phyloP scores from a whole-genome alignment of 2,113 vertebrate species.

The Eptesicus fuscus region DNA sequence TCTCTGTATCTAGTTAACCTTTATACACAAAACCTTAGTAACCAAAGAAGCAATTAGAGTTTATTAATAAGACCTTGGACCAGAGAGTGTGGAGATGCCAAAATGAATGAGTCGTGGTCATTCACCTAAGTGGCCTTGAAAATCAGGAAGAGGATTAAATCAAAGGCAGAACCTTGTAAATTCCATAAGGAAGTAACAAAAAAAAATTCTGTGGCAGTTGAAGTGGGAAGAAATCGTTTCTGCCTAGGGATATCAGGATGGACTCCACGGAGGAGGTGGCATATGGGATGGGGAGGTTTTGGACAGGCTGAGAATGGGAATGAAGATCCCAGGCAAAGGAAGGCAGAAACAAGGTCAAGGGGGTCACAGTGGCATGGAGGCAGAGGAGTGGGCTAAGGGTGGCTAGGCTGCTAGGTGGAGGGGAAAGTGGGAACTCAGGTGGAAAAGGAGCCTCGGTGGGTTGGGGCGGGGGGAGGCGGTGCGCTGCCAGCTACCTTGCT shows the following conservation, averaged over 20 bases:
- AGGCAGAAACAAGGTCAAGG: neutral
- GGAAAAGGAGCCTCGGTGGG: neutral
- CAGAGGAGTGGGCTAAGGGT: neutral
- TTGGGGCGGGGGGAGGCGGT: rapidly evolving
- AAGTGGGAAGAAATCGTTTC: neutral
- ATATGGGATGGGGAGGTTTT: neutral
- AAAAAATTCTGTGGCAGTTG: neutral
- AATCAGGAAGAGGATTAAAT: neutral
- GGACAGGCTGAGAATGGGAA: neutral
- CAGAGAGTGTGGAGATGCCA: neutral
- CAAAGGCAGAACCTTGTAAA: neutral
- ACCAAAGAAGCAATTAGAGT: neutral
- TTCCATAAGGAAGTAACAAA: neutral
- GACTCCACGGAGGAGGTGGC: neutral
- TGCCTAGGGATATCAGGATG: neutral
- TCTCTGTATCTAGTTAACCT: neutral
- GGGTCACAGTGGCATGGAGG: no score
- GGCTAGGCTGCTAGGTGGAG: neutral
- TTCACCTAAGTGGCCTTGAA: neutral
- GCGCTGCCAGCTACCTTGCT: neutral
- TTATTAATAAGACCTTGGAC: neutral
- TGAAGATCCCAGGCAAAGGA: neutral
- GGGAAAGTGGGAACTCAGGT: neutral
- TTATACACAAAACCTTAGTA: neutral
- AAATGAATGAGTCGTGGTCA: neutral